Percentiles rank a stretch among this genome's conserved stretches.
phyloP scores from a whole-genome alignment of 2,888 invertebrate species.

The Zhuqinia jingwanae region DNA sequence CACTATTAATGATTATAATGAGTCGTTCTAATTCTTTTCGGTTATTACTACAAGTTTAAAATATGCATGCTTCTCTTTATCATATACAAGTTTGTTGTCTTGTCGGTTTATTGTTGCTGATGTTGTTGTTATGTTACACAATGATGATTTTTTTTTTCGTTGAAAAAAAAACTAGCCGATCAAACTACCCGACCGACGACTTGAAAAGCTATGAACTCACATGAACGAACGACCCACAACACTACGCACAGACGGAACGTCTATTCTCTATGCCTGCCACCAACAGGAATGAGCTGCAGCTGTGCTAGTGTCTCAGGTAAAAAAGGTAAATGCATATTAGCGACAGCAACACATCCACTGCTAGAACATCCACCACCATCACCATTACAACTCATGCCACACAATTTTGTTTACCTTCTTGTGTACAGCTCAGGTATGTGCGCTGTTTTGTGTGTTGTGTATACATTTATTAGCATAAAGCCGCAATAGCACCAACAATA shows the following conservation, averaged over 20 bases:
- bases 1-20: slow-evolving; percentile 37
- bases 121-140: too few species aligned
- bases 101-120: slow-evolving; percentile 20
- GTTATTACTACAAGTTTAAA: background rate
- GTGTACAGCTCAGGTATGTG: background rate
- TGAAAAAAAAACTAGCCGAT: slow-evolving; percentile 56
- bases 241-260: slow-evolving; percentile 54
- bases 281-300: slow-evolving; percentile 69
- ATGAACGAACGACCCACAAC: slow-evolving; percentile 67
- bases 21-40: slow-evolving; percentile 47
- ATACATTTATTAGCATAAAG: slow-evolving; percentile 23
- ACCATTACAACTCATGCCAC: slow-evolving; percentile 19
- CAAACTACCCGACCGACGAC: slow-evolving; percentile 60
- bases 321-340: slow-evolving; percentile 54
- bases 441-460: background rate
- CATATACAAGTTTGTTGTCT: background rate
- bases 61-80: background rate
- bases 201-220: slow-evolving; percentile 43
- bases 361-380: slow-evolving; percentile 10
- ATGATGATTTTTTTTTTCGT: slow-evolving; percentile 32
- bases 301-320: slow-evolving; percentile 67
- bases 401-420: slow-evolving; percentile 46
- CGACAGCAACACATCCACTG: slow-evolving; percentile 33
- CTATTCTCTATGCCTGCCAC: slow-evolving; percentile 64
- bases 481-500: background rate